phyloP scores from a whole-genome alignment of 2,888 invertebrate species.

The Habrosyne pyritoides region DNA sequence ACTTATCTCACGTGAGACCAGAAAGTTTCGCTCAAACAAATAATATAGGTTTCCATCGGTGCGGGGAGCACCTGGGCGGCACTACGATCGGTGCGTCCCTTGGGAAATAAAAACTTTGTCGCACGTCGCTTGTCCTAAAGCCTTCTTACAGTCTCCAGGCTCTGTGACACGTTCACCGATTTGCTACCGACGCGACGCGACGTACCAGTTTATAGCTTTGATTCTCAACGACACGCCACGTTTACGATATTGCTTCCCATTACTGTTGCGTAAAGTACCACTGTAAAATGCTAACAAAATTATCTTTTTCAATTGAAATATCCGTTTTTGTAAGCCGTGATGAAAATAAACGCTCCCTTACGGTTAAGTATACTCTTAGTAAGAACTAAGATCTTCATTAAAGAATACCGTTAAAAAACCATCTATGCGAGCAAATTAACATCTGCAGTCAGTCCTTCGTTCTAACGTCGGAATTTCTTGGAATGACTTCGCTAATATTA shows the following conservation, averaged over 20 bases:
- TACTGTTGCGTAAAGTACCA: conserved; percentile 61
- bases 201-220: conserved; percentile 72
- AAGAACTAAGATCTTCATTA: conserved; percentile 4
- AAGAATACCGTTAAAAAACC: conserved; percentile 7
- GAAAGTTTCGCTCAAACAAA: conserved; percentile 82
- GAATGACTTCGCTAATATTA: conserved; percentile 70
- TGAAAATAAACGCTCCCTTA: background rate
- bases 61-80: conserved; percentile 79
- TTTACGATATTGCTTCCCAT: conserved; percentile 78
- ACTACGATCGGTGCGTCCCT: conserved; percentile 80
- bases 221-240: conserved; percentile 74
- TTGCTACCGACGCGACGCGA: conserved; percentile 59
- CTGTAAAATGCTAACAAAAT: conserved; percentile 41
- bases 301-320: conserved; percentile 5
- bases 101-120: conserved; percentile 83
- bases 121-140: conserved; percentile 81
- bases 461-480: conserved; percentile 59
- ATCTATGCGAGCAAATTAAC: conserved; percentile 12
- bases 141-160: conserved; percentile 72
- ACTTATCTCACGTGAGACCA: conserved; percentile 80
- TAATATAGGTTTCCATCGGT: conserved; percentile 81
- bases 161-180: conserved; percentile 75
- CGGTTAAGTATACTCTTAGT: background rate
- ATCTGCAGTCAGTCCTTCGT: conserved; percentile 31
- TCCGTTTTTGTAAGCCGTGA: background rate